A percentile compares a stretch with the other conserved stretches of the same genome.
phyloP scores from a whole-genome alignment of 2,113 vertebrate species.

The Oenanthe melanoleuca region DNA sequence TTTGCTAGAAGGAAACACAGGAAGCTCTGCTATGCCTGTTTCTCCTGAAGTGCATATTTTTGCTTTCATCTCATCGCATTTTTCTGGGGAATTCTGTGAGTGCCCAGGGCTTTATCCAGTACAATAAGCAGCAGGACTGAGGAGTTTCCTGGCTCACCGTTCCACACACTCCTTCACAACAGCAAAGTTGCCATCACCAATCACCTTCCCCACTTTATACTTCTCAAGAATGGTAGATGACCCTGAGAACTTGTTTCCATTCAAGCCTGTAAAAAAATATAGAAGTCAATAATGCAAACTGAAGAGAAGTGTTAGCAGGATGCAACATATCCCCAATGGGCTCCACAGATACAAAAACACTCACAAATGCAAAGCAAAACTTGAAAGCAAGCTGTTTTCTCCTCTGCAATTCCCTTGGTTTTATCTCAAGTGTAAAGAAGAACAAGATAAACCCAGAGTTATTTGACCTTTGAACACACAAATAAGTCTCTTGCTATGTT shows the following conservation, averaged over 20 bases:
- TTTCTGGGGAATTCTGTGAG: background rate
- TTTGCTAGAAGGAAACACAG: background rate
- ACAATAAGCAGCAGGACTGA: background rate
- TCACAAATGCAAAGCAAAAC: background rate
- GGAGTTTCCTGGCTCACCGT: conserved; percentile 75
- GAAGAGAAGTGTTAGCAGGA: background rate
- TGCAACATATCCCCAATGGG: background rate
- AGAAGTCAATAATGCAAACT: background rate
- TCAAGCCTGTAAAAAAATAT: conserved; percentile 72
- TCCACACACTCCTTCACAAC: conserved; percentile 95
- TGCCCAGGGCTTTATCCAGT: background rate
- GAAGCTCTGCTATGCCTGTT: background rate
- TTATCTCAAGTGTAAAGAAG: background rate
- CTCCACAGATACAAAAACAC: background rate
- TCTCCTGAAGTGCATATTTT: background rate
- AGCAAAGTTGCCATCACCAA: conserved; percentile 97
- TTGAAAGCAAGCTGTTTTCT: background rate
- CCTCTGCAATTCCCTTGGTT: background rate
- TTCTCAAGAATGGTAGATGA: conserved; percentile 86
- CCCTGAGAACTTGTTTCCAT: conserved; percentile 85
- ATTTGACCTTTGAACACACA: background rate
- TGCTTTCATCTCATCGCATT: background rate
- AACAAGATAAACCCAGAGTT: background rate
- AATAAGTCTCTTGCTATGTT: background rate
- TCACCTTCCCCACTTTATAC: conserved; percentile 94